A percentile compares a stretch with the other conserved stretches of the same genome.
These are phyloP conservation scores for Bedellia somnulentella DNA, from an alignment of 2,888 invertebrate species.

Conservation along the genomic window DNA sequence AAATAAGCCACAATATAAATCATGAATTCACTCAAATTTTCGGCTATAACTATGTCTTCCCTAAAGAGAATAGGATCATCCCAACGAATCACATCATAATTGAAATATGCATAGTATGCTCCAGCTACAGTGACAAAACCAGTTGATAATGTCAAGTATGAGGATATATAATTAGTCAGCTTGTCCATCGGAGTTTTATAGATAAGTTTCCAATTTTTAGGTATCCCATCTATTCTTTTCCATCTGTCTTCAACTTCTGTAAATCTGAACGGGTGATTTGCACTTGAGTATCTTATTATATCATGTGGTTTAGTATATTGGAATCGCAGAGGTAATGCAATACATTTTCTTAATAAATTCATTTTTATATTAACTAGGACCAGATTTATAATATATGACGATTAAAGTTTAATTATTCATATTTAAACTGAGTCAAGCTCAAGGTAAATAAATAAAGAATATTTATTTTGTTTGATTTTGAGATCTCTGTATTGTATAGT, in stretches of 20 bases:
- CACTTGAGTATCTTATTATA: too few species aligned
- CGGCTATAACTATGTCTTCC: constrained; percentile 34
- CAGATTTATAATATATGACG: too few species aligned
- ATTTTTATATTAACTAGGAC: too few species aligned
- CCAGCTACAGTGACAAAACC: constrained; percentile 17
- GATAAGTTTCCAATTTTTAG: constrained; percentile 35
- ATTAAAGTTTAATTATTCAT: too few species aligned
- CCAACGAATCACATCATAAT: constrained; percentile 23
- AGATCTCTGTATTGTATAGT: too few species aligned
- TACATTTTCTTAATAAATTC: too few species aligned
- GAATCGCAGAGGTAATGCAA: too few species aligned
- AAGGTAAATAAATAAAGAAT: too few species aligned
- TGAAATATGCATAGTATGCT: constrained; percentile 32
- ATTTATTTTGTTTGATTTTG: too few species aligned
- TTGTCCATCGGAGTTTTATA: constrained; percentile 48
- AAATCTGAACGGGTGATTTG: constrained; percentile 23
- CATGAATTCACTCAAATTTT: constrained; percentile 29
- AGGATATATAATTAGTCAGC: constrained; percentile 23
- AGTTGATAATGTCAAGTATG: constrained; percentile 33
- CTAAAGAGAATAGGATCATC: constrained; percentile 30
- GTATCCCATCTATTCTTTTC: constrained; percentile 30
- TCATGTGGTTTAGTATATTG: too few species aligned
- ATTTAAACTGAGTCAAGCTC: too few species aligned
- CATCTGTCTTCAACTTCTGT: constrained; percentile 31
- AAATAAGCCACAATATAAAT: constrained; percentile 35